Percentiles rank a stretch among this genome's conserved stretches.
phyloP scores from a whole-genome alignment of 2,797 vertebrate species.

The Danio tinwini region DNA sequence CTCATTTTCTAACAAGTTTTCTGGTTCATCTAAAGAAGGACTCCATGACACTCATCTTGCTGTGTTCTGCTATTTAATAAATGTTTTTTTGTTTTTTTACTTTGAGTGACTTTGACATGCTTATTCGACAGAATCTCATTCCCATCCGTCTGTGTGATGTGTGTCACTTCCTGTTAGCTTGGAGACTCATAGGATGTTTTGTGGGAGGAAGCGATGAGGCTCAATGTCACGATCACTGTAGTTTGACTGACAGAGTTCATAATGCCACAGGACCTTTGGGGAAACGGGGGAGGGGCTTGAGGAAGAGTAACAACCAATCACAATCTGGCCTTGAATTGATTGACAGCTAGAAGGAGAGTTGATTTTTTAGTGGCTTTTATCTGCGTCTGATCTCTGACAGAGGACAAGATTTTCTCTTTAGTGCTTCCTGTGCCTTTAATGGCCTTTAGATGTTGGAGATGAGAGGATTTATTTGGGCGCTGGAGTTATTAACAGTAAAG shows the following conservation, averaged over 20 bases:
- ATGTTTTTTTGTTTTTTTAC: background rate
- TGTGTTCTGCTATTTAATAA: background rate
- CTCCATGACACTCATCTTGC: background rate
- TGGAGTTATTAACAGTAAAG: background rate
- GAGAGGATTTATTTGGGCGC: background rate
- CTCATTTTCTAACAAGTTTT: background rate
- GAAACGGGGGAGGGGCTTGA: background rate
- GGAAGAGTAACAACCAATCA: constrained; percentile 1
- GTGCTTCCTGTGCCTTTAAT: constrained; percentile 9
- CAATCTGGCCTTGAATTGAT: background rate
- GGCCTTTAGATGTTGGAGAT: background rate
- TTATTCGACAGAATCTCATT: constrained; percentile 11
- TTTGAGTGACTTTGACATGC: background rate
- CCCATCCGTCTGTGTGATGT: background rate
- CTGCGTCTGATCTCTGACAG: background rate
- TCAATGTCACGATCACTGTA: background rate
- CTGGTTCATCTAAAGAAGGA: background rate
- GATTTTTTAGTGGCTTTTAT: background rate
- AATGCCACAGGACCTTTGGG: background rate
- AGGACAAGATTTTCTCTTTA: constrained; percentile 1
- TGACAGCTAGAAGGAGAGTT: constrained; percentile 1
- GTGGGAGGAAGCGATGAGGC: background rate
- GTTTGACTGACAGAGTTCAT: constrained; percentile 4
- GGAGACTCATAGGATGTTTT: constrained; percentile 8
- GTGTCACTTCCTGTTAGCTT: constrained; percentile 27